Evolutionary conservation across 2,888 invertebrate genomes (phyloP), one percentile per base, ranked within the genome.

Genomic region (Andrena trimmerana): DNA sequence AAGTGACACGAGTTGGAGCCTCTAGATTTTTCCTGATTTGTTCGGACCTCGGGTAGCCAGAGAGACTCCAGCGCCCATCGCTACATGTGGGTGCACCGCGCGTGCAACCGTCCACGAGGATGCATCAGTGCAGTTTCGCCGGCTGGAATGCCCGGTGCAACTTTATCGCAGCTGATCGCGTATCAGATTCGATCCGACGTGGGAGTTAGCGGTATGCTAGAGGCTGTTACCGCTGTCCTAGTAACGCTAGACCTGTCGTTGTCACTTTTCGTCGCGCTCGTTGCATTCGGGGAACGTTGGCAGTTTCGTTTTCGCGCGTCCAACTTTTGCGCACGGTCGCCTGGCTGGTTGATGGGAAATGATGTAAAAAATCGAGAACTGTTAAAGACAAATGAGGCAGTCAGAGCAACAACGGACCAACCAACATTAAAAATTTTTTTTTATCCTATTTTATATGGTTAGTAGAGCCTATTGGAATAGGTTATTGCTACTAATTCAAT

Each of bases 131-230:
- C 75, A 75, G 66, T 80, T 76, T 71, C 33, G 65, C 67, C 83
- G 66, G 67, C 77, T 72, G 63, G 72, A 74, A 77, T 68, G 80
- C 72, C 74, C 84, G 84, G 84, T 80, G 80, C 83, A 83, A 60
- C 78, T 77, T 81, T 74, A 72, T 86, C 77, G 77, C 85, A 84
- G 74, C 81, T 84, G 87, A 84, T 75, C 86, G 74, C 62, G 81
- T 29, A 63, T 81, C 52, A 59, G 63, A 72, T 81, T 36, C 57
- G 63, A 63, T 29, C 67, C 48, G 67, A 59, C 81, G 81, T 81
- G 68, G 81, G 81, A 29, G 81, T 73, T 36, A 63, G 16, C 60
- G 71, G 71, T 69, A 66, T 74, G 73, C 63, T 52, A 52, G 63
- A 36, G 13, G 42, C 13, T 42, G 31, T 54, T 52, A 31, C 48